Evolutionary conservation across 1,140 invertebrate species (phyloP), one percentile per base, ranked within the genome.

Genomic region (Drosophila micromelanica): DNA sequence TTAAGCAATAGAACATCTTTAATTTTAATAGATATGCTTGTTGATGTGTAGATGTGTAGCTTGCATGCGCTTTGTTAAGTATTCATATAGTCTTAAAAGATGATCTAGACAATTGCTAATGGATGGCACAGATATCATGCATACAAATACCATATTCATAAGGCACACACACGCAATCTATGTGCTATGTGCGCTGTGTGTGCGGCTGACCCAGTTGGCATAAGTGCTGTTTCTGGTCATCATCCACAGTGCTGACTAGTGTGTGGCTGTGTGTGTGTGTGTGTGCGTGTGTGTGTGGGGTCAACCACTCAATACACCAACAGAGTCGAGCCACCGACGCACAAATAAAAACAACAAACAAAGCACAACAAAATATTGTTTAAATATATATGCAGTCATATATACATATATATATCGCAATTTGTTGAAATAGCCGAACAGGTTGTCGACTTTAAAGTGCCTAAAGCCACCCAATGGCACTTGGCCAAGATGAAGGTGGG

Each of bases 231-330:
- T 48, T 61, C 40, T 71, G 75, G 68, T 62, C 68, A 76, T 42
- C 32, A 48, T 30, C 32, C 52, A 76, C 40, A 48, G 37, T 56
- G n/a, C 20, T 63, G 54, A 49, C 35, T 35, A 32, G n/a, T 54
- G 20, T 51, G 59, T 23, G 40, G 20, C 8, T 48, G 45, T 38
- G 42, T 6, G 43, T 46, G 17, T 51, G 35, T 40, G 38, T 54
- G 38, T 12, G 13, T 27, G 17, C 20, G 51, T 17, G 13, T 54
- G 27, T 38, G 32, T 59, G 52, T 45, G 75, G 67, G 81, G 81
- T 87, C 78, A 87, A 86, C 81, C 80, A 78, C 76, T 79, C 80
- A 85, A 86, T 86, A 77, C 62, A 68, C 64, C 71, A 86, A 76
- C 63, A 76, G 71, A 23, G 38, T 23, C 46, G 51, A 82, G 49